phyloP scores from a whole-genome alignment of 2,797 vertebrate species.

The Dromococcyx pavoninus region DNA sequence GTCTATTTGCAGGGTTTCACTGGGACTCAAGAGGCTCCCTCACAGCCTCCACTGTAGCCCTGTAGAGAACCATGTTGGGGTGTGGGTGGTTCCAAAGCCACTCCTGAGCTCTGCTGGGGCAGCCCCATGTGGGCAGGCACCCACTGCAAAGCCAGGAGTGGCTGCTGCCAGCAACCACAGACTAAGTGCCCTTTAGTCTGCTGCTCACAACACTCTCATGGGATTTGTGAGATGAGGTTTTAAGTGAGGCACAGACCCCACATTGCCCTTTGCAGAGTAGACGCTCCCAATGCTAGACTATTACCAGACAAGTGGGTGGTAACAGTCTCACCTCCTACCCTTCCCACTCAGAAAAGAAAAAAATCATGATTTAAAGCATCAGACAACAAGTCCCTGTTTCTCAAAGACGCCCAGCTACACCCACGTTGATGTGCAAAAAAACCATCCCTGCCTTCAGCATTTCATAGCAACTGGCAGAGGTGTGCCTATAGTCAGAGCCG shows the following conservation, averaged over 20 bases:
- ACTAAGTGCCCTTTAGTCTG: neutral
- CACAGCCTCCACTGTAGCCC: accelerated
- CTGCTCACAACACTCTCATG: neutral
- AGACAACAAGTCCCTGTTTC: neutral
- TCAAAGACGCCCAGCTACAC: neutral
- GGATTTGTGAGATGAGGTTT: neutral
- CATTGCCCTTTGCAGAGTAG: neutral
- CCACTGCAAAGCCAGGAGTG: neutral
- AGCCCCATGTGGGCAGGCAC: accelerated
- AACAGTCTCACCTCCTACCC: neutral
- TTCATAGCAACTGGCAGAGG: neutral
- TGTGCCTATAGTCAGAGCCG: accelerated
- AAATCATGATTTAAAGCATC: neutral
- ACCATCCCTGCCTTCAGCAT: neutral
- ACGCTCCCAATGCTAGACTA: neutral
- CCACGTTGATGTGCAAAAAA: neutral
- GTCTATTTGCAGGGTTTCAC: neutral
- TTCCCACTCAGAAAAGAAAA: neutral
- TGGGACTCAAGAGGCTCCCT: neutral
- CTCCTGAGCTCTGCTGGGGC: neutral
- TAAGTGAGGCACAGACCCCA: neutral
- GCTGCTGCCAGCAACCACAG: neutral
- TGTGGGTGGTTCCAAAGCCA: neutral
- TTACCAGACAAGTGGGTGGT: slow-evolving; percentile 18
- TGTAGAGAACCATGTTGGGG: accelerated